Base-by-base conservation (phyloP, 2,113 vertebrate species). In the Thamnophis sirtalis region DNA sequence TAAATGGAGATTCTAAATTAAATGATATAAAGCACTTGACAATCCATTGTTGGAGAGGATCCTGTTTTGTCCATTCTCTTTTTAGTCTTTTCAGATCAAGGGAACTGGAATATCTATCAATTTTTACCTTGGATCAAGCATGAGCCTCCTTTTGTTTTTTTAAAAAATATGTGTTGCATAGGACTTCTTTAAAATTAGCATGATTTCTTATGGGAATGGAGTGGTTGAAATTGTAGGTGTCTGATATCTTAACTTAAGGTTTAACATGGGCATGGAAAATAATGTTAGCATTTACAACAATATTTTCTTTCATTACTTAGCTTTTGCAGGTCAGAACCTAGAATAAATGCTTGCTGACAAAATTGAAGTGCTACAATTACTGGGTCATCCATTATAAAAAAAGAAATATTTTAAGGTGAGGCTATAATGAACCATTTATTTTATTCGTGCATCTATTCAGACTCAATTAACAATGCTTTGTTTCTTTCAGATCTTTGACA, bases 361-460 rank as follows among this genome's bases (percentile, higher is more conserved):
- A 17, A 22, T 50, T 22, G 55, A 3, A 87, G 28, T 21, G 43
- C 4, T 19, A 53, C 0, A 22, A 7, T 3, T 90, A 80, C 80
- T 92, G 26, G n/a, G 53, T 17, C 19, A 0, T 6, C 5, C 3
- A 3, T 92, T 92, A 86, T 49, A 22, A 50, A 73, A 6, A 6
- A 24, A 15, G 9, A 0, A 53, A 73, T 0, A 90, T 88, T 33
- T 10, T 13, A 5, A 49, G 4, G n/a, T 9, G 48, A 87, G 43
- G 51, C 84, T 89, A 89, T 51, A 90, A 26, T 21, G 84, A 48
- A 55, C 92, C 68, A 55, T 94, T 95, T 68, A 0, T 91, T 2
- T 56, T 63, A 15, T 90, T 0, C 5, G 17, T 93, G 54, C 68
- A 91, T 92, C 51, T 28, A 87, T 50, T n/a, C 58, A 2, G 11